Evolutionary conservation across 2,888 invertebrate genomes (phyloP).

Genomic region (Trachelus troglodyta): DNA sequence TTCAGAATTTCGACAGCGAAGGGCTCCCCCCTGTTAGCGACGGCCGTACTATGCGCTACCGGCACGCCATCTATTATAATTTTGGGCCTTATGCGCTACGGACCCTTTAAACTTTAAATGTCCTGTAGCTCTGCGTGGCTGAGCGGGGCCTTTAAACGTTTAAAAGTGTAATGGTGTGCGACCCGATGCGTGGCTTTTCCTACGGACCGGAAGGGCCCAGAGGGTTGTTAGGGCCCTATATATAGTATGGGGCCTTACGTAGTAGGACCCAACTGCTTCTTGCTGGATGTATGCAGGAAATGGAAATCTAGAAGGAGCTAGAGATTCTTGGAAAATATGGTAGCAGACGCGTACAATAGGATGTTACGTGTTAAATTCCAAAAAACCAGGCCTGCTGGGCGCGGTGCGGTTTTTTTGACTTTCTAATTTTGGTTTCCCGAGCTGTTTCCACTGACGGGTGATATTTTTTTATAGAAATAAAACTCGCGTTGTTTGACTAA

Average conservation of each 20-base stretch:
- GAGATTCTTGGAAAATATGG: not conserved
- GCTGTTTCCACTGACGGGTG: no score
- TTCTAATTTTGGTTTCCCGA: no score
- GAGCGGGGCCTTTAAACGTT: constrained; percentile 23
- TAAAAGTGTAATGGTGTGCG: constrained; percentile 2
- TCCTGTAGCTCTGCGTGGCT: constrained; percentile 22
- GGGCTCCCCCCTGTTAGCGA: not conserved
- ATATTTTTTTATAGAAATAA: no score
- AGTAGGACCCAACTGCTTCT: constrained; percentile 19
- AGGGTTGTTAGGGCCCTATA: constrained; percentile 18
- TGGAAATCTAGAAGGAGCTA: constrained; percentile 29
- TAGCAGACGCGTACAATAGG: not conserved
- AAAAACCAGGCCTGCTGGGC: not conserved
- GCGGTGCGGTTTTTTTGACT: not conserved
- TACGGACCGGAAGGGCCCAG: constrained; percentile 30
- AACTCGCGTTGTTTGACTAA: no score
- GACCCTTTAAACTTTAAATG: constrained; percentile 51
- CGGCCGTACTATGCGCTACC: not conserved
- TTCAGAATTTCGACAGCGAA: not conserved
- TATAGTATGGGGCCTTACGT: constrained; percentile 17
- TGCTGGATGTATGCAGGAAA: constrained; percentile 34
- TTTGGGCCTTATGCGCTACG: not conserved
- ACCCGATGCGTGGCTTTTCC: constrained; percentile 24
- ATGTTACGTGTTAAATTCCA: not conserved
- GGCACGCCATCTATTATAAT: constrained; percentile 2